Base-by-base conservation (phyloP, 92 coral and sea anemone genomes). In the Isaurus tuberculatus region DNA sequence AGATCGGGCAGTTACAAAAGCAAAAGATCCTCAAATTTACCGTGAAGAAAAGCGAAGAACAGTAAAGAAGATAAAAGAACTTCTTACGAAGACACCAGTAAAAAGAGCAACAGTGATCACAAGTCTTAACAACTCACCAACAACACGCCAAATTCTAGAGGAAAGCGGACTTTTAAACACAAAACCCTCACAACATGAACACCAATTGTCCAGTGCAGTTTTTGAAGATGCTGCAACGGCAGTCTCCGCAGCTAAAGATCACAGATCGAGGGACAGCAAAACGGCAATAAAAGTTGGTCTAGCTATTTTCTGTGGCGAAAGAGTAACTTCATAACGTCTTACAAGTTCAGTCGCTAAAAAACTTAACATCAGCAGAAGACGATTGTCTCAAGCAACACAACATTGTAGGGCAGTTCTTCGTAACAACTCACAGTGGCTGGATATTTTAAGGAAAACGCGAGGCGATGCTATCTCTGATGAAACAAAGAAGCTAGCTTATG, bases 221-320 rank as follows among this genome's bases (percentile, higher is more conserved):
- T 51, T 79, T 28, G 51, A 68, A 4, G 92, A 89, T 44, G 78
- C 73, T 33, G 46, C 80, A 1, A 49, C 71, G 36, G 88, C 84
- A 28, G 9, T 89, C 28, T 74, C 49, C 6, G 55, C 40, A 43
- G 71, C 70, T 1, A 89, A 89, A 48, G 42, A 48, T 7, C 81
- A 72, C n/a, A 65, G 92, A 17, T 84, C 92, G 0, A 72, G 80
- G 6, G 86, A 79, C 46, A 60, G 88, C 34, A 60, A 71, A 22
- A 53, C 86, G 17, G 73, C 92, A 11, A 65, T 85, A 8, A 51
- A 43, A 23, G 53, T 85, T 33, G 91, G 85, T 17, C 32, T 87
- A 4, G 64, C 86, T 0, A 19, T 82, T 27, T 8, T 80, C 16
- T 82, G 83, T 53, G 90, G 86, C 26, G 37, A 83, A 0, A 32